A percentile compares a stretch with the other conserved stretches of the same genome.
These are phyloP conservation scores for Ostrea edulis DNA, from an alignment of 1,140 invertebrate species.

Conservation along the genomic window DNA sequence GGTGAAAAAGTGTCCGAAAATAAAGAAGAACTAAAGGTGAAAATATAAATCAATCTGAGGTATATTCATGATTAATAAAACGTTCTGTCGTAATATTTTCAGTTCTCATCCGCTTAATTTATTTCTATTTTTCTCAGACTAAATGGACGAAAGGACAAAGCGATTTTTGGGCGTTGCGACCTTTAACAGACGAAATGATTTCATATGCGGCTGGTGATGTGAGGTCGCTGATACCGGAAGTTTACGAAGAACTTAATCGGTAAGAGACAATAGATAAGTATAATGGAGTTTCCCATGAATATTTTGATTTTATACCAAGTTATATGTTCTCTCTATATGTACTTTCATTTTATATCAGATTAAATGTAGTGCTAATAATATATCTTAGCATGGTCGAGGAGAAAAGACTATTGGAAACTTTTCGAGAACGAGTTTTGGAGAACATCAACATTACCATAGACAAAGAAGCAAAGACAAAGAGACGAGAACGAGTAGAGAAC, in stretches of 20 bases:
- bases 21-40: background rate
- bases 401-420: background rate
- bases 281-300: too few relatives aligned
- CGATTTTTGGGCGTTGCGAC: conserved; percentile 93
- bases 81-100: too few relatives aligned
- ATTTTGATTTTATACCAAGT: too few relatives aligned
- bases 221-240: conserved; percentile 89
- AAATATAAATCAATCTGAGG: too few relatives aligned
- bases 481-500: background rate
- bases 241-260: conserved; percentile 89
- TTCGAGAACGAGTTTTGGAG: background rate
- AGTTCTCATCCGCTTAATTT: background rate
- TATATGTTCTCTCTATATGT: too few relatives aligned
- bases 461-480: background rate
- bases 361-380: too few relatives aligned
- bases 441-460: background rate
- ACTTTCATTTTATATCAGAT: too few relatives aligned
- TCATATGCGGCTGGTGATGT: conserved; percentile 94
- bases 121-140: conserved; percentile 57
- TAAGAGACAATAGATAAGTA: conserved; percentile 65
- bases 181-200: conserved; percentile 94
- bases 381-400: background rate
- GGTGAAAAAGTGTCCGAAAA: background rate
- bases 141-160: conserved; percentile 91
- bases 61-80: too few relatives aligned